A percentile compares a stretch with the other conserved stretches of the same genome.
Conservation (phyloP, 2,113 vertebrate species). For the Piaya cayana region DNA sequence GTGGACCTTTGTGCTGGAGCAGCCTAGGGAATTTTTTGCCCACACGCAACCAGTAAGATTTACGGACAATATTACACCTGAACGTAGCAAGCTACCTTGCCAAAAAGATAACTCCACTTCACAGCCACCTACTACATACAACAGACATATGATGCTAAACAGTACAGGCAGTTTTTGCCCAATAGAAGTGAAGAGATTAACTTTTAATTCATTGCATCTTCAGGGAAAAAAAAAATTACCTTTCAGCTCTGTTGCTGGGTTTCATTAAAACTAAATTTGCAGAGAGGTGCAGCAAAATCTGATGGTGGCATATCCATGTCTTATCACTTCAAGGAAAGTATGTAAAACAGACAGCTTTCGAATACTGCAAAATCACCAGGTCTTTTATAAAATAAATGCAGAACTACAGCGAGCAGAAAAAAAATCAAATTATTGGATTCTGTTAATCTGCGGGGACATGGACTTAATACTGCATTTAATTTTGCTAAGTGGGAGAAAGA, state of each 20-base stretch:
- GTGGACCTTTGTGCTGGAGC: not conserved
- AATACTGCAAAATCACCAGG: not conserved
- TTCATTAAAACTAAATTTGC: not conserved
- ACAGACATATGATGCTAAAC: not conserved
- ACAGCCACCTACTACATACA: not conserved
- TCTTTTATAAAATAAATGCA: not conserved
- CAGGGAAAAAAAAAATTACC: not conserved
- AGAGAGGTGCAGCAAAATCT: not conserved
- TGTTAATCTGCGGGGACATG: conserved; percentile 22
- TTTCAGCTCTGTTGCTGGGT: not conserved
- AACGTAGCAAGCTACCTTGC: not conserved
- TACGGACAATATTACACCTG: not conserved
- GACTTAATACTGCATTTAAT: conserved; percentile 61
- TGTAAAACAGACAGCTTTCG: not conserved
- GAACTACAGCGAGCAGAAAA: not conserved
- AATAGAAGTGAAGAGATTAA: not conserved
- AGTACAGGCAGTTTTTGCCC: accelerated
- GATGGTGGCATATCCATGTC: not conserved
- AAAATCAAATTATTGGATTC: conserved; percentile 61
- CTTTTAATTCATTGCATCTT: not conserved
- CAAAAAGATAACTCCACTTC: not conserved
- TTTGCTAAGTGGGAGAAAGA: conserved; percentile 50
- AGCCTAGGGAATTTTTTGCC: not conserved
- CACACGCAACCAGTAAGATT: not conserved
- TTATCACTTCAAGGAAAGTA: not conserved